Evolutionary conservation across 1,140 invertebrate genomes (phyloP), one percentile per base, ranked within the genome.

Genomic region (Drosophila cardini): DNA sequence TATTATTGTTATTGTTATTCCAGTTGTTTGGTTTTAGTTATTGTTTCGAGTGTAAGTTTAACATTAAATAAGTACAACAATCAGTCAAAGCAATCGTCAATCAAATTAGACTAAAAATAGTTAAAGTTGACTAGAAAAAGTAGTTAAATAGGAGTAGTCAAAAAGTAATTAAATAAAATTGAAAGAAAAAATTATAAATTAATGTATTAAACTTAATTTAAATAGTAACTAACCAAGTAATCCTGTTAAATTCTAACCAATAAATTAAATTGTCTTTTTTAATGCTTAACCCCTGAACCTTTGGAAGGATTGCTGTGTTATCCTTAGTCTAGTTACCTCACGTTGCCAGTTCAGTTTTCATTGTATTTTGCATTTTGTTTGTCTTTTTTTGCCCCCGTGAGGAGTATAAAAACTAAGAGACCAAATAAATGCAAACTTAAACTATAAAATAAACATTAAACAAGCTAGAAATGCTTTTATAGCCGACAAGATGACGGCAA

Each of bases 381-480:
- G 61, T 53, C 63, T 68, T 45, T 75, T 4, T 52, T 53, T 43
- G 70, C 15, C 30, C 13, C 26, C 15, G 46, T 53, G 68, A 62
- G 40, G 55, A 55, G 63, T 78, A 90, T 90, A 90, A 90, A 85
- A 90, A 86, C 87, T 90, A 90, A 90, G 90, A 83, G 86, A 80
- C 79, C 86, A 90, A 86, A 87, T 90, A 90, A 90, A 90, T 90
- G 86, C 86, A 81, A 90, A 90, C 86, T 90, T 90, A 83, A 90
- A 90, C 86, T 90, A 90, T 90, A 90, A 90, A 90, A 90, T 90
- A 86, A 90, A 90, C 86, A 90, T 90, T 90, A 90, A 90, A 87
- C 87, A 90, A 90, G 82, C 79, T 90, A 90, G 82, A 90, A 90
- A 90, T 86, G 82, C 72, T 90, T 90, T 90, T 90, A 90, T 90